phyloP scores from a whole-genome alignment of 2,113 vertebrate genomes.

The Grammomys surdaster region DNA sequence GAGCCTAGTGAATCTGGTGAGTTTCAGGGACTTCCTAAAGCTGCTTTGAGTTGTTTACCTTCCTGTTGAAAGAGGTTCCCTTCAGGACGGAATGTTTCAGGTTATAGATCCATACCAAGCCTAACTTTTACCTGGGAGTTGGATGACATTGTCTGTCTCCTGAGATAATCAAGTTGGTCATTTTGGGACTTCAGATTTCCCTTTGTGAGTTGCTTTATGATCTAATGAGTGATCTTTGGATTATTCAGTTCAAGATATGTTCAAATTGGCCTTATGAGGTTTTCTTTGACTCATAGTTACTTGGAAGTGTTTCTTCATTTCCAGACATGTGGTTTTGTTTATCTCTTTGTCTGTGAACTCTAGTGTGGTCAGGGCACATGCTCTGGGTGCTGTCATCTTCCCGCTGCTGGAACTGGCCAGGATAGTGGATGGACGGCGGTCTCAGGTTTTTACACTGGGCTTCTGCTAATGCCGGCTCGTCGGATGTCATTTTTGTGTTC shows the following conservation, averaged over 20 bases:
- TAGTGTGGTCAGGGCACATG: neutral
- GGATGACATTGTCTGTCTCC: neutral
- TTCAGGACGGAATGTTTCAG: neutral
- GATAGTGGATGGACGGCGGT: neutral
- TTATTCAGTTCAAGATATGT: neutral
- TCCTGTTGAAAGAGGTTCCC: neutral
- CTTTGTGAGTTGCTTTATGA: neutral
- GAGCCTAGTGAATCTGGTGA: neutral
- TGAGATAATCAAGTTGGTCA: neutral
- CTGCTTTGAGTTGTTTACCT: neutral
- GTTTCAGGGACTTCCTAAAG: neutral
- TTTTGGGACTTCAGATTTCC: neutral
- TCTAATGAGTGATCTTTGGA: neutral
- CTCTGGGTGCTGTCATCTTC: neutral
- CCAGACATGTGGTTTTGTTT: neutral
- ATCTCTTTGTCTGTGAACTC: neutral
- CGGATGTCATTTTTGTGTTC: neutral
- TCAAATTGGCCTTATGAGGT: neutral
- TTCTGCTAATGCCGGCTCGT: neutral
- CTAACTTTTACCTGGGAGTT: neutral
- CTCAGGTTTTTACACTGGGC: neutral
- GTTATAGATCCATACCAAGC: neutral
- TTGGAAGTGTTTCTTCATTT: constrained; percentile 1
- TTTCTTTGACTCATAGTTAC: neutral
- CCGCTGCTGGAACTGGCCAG: neutral